Evolutionary conservation across 1,140 invertebrate species (phyloP), one percentile per base, ranked within the genome.

Genomic region (Anastrepha obliqua): DNA sequence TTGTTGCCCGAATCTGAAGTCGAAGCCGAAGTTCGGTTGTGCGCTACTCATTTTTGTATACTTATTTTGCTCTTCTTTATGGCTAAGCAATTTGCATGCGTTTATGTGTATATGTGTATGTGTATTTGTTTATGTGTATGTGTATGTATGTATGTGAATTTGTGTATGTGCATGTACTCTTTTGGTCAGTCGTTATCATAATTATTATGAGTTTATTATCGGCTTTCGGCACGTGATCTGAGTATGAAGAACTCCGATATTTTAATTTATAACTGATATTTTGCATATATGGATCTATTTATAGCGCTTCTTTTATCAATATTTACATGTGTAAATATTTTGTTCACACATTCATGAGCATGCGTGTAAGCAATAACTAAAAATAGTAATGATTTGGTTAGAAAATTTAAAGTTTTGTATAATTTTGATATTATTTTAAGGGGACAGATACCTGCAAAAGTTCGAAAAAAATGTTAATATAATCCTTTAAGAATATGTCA

Each of bases 121-220:
- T 55, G 51, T 74, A 15, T 17, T 6, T 17, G 0, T 74, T 42
- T 42, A 15, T 15, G 29, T 67, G n/a, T 64, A 0, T 64, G 6
- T n/a, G n/a, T 64, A n/a, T 62, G 4, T 13, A 62, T 15, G 15
- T 62, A 13, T 62, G 9, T 5, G 51, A 5, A 55, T 55, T 7
- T 55, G 51, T 13, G 17, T 62, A 67, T 74, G 2, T 74, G 1
- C 42, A 17, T 42, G 15, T n/a, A 62, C 39, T 74, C 39, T 15
- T 44, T 74, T 74, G 67, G 42, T 74, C 13, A 17, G 42, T 74
- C 44, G 67, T 74, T 74, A 74, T 74, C 42, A 74, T 47, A 74
- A 74, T 74, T 74, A 42, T 74, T 74, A 74, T 44, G 67, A 74
- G 67, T 74, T 74, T 42, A 74, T 74, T 74, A 74, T 74, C 67